These are phyloP conservation scores for Ophioninae sp. DNA, from an alignment of 2,888 invertebrate genomes.

Conservation along the genomic window DNA sequence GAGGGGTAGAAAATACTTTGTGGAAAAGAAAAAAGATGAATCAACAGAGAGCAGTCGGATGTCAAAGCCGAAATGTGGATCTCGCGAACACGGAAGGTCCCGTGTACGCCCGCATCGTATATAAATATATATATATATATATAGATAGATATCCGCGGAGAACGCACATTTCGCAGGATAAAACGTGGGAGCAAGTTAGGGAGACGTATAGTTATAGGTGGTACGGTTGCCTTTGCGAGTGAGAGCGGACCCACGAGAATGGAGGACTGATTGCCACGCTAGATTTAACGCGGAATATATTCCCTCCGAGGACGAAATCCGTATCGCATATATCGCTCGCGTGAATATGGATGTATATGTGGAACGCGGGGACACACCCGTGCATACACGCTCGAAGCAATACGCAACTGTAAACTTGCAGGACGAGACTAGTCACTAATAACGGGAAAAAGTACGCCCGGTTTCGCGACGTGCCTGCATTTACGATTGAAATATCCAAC, in stretches of 20 bases:
- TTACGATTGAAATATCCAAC: background rate
- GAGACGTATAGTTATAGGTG: conserved; percentile 65
- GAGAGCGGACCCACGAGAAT: conserved; percentile 66
- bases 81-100: background rate
- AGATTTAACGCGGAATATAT: conserved; percentile 69
- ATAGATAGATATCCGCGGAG: background rate
- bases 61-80: background rate
- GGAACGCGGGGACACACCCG: background rate
- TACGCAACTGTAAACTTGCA: background rate
- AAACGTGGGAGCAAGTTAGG: conserved; percentile 69
- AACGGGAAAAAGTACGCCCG: background rate
- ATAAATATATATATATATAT: background rate
- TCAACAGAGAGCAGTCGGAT: background rate
- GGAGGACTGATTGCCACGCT: conserved; percentile 74
- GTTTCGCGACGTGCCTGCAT: background rate
- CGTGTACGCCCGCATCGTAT: background rate
- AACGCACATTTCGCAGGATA: conserved; percentile 65
- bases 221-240: conserved; percentile 64
- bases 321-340: conserved; percentile 41
- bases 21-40: background rate
- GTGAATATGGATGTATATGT: conserved; percentile 11
- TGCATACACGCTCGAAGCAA: background rate
- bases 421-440: conserved; percentile 2
- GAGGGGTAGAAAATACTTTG: background rate
- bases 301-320: conserved; percentile 48